Conservation (phyloP, 2,888 invertebrate genomes). For the Eupithecia tripunctaria region DNA sequence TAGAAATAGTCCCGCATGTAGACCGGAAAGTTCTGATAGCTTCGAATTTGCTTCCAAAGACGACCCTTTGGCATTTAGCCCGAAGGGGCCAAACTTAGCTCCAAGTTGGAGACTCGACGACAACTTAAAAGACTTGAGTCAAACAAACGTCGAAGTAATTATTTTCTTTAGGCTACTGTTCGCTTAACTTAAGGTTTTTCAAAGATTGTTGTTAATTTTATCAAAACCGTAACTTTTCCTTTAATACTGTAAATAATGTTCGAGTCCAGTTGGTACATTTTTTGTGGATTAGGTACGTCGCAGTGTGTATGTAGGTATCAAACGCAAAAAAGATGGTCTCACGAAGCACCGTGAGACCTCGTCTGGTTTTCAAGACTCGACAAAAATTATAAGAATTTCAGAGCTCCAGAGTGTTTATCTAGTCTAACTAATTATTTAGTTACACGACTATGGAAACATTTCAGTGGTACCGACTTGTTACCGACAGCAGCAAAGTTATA, state of each 20-base stretch:
- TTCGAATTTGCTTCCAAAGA: neutral
- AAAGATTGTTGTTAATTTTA: neutral
- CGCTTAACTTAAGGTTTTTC: neutral
- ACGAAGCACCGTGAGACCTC: neutral
- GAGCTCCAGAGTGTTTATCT: neutral
- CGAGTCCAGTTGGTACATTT: too few species aligned
- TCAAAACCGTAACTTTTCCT: neutral
- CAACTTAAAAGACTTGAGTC: constrained; percentile 2
- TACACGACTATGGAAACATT: constrained; percentile 7
- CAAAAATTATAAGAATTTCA: neutral
- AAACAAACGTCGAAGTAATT: constrained; percentile 11
- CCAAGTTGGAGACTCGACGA: neutral
- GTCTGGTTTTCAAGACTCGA: neutral
- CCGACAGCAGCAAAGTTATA: constrained; percentile 13
- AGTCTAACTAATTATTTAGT: neutral
- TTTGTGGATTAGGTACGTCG: neutral
- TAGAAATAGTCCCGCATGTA: neutral
- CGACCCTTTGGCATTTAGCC: constrained; percentile 2
- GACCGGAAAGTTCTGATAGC: constrained; percentile 7
- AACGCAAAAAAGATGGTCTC: neutral
- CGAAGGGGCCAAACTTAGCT: neutral
- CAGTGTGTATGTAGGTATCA: neutral
- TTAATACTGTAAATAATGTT: too few species aligned
- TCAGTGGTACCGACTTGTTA: constrained; percentile 11
- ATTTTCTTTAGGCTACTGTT: constrained; percentile 3